Conservation (phyloP, 2,888 invertebrate species). For the Diplazon laetatorius region DNA sequence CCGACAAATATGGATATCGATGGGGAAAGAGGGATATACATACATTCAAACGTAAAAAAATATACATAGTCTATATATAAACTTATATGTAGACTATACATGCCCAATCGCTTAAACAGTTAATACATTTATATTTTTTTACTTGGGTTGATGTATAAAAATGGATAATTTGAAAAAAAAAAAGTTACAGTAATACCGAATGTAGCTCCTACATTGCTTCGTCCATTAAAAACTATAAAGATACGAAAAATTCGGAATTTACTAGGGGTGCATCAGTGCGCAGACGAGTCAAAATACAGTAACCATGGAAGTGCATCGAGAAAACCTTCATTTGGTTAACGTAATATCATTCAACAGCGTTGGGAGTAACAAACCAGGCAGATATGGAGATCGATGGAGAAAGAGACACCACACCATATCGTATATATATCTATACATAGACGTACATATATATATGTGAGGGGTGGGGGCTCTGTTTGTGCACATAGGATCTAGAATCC, state of each 20-base stretch:
- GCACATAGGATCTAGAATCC: background rate
- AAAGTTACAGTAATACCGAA: too few species aligned
- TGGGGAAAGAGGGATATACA: too few species aligned
- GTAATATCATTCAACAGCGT: slow-evolving; percentile 29
- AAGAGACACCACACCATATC: too few species aligned
- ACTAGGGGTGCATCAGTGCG: background rate
- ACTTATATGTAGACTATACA: too few species aligned
- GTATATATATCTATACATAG: background rate
- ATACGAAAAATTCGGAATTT: background rate
- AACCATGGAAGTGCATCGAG: slow-evolving; percentile 9
- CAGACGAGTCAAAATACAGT: background rate
- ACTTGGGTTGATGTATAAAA: too few species aligned
- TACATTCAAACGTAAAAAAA: too few species aligned
- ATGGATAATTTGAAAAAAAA: too few species aligned
- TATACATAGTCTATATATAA: too few species aligned
- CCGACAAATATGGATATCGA: too few species aligned
- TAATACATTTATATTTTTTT: too few species aligned
- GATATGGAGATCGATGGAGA: slow-evolving; percentile 25
- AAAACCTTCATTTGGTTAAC: background rate
- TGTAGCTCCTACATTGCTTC: background rate
- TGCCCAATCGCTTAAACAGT: too few species aligned
- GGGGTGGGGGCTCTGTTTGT: background rate
- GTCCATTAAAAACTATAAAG: background rate
- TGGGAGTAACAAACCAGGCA: background rate
- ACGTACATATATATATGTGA: background rate